phyloP scores from a whole-genome alignment of 1,140 invertebrate genomes.

The Atta colombica region DNA sequence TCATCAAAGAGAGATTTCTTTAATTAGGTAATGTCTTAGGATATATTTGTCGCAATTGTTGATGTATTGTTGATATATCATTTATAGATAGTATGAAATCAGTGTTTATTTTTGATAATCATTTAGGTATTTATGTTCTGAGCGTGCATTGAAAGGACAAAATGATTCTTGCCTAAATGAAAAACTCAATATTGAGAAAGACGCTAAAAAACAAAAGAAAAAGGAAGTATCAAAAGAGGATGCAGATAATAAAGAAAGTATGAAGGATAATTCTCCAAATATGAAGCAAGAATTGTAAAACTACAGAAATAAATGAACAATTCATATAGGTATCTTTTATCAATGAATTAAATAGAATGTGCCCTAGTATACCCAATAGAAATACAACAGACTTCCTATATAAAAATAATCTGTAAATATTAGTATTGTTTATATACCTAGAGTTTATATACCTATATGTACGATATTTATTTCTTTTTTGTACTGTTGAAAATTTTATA shows the following conservation, averaged over 20 bases:
- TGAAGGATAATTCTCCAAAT: not conserved
- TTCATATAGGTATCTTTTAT: constrained; percentile 1
- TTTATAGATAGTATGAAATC: not conserved
- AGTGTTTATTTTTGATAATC: constrained; percentile 40
- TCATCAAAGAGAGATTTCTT: constrained; percentile 88
- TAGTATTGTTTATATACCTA: not conserved
- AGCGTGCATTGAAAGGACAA: constrained; percentile 89
- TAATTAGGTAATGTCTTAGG: constrained; percentile 85
- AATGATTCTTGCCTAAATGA: constrained; percentile 91
- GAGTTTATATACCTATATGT: not conserved
- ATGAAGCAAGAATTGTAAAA: constrained; percentile 55
- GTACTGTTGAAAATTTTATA: constrained; percentile 35
- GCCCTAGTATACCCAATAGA: constrained; percentile 6
- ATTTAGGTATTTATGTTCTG: constrained; percentile 89
- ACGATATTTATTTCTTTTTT: constrained; percentile 33
- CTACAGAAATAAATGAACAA: constrained; percentile 19
- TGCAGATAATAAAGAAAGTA: not conserved
- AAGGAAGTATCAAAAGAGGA: constrained; percentile 67
- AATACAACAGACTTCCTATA: not conserved
- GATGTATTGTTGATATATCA: not conserved
- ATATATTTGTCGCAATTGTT: constrained; percentile 16
- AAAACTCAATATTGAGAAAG: constrained; percentile 79
- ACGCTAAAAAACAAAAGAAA: constrained; percentile 79
- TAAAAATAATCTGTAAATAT: constrained; percentile 60
- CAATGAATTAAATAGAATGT: not conserved